These are phyloP conservation scores for Molothrus aeneus DNA, from an alignment of 2,797 vertebrate species.

Conservation along the genomic window DNA sequence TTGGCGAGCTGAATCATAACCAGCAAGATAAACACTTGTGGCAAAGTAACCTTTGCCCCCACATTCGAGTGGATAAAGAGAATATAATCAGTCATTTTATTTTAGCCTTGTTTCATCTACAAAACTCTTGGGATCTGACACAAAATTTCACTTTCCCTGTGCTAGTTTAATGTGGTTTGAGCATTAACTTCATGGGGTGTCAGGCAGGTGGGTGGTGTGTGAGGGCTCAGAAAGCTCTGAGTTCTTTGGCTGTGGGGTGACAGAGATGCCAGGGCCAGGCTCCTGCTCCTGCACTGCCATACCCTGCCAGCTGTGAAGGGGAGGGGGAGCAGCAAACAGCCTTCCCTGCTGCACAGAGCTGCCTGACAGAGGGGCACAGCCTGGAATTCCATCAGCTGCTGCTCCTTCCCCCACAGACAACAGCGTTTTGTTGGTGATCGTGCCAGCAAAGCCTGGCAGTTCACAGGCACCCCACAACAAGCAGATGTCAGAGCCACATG, in stretches of 20 bases:
- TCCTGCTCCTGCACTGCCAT: not conserved
- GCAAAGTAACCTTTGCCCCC: constrained; percentile 31
- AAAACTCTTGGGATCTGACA: not conserved
- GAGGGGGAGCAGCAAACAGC: not conserved
- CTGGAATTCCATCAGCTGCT: not conserved
- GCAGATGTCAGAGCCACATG: rapidly evolving
- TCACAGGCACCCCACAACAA: not conserved
- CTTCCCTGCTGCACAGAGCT: not conserved
- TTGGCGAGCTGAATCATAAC: constrained; percentile 7
- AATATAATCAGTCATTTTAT: not conserved
- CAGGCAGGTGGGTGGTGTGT: not conserved
- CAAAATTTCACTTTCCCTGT: not conserved
- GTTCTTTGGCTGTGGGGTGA: too few species aligned
- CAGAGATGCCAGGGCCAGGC: rapidly evolving
- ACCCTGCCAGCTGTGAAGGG: not conserved
- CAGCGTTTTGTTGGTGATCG: rapidly evolving
- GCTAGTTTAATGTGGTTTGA: not conserved
- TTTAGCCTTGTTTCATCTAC: not conserved
- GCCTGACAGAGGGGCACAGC: rapidly evolving
- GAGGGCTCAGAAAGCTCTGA: not conserved
- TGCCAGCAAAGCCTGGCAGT: not conserved
- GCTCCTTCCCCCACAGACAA: not conserved
- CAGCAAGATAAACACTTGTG: constrained; percentile 11
- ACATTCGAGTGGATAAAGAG: not conserved
- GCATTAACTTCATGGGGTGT: not conserved